Percentiles rank a stretch among this genome's conserved stretches.
These are phyloP conservation scores for Bradysia coprophila DNA, from an alignment of 1,140 invertebrate genomes.

Conservation along the genomic window DNA sequence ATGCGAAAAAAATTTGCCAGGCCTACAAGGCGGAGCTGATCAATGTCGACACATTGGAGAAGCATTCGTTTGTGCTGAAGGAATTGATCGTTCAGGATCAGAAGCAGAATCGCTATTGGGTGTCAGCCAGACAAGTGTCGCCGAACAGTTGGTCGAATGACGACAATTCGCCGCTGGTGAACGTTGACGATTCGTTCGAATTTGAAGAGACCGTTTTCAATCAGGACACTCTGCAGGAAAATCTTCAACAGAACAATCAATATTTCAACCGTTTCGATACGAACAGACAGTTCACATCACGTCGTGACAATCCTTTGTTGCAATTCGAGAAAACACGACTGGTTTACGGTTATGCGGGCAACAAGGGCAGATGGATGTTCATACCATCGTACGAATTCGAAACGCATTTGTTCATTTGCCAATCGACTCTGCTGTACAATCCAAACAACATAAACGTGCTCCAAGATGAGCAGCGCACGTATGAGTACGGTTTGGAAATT, in stretches of 20 bases:
- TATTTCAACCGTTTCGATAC: neutral
- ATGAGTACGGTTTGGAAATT: slow-evolving; percentile 62
- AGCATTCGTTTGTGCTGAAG: slow-evolving; percentile 69
- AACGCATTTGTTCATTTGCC: slow-evolving; percentile 70
- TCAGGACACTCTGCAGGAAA: neutral
- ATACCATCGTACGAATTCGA: slow-evolving; percentile 59
- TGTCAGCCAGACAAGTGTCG: slow-evolving; percentile 50
- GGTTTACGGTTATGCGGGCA: slow-evolving; percentile 47
- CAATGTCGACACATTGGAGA: slow-evolving; percentile 60
- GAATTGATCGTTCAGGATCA: slow-evolving; percentile 64
- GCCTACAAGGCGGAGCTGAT: slow-evolving; percentile 63
- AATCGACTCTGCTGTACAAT: slow-evolving; percentile 53
- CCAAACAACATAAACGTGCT: slow-evolving; percentile 29
- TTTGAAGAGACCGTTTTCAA: slow-evolving; percentile 21
- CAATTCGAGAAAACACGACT: slow-evolving; percentile 26
- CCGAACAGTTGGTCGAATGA: slow-evolving; percentile 70
- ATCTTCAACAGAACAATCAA: neutral
- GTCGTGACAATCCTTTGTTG: slow-evolving; percentile 1
- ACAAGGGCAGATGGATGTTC: slow-evolving; percentile 63
- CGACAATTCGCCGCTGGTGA: slow-evolving; percentile 54
- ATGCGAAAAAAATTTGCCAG: slow-evolving; percentile 63
- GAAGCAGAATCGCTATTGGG: slow-evolving; percentile 73
- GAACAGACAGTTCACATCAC: neutral
- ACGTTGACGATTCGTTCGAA: slow-evolving; percentile 69
- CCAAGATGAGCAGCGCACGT: slow-evolving; percentile 53